Percentiles rank a stretch among this genome's conserved stretches.
These are phyloP conservation scores for Morpho helenor DNA, from an alignment of 2,888 invertebrate genomes.

Conservation along the genomic window DNA sequence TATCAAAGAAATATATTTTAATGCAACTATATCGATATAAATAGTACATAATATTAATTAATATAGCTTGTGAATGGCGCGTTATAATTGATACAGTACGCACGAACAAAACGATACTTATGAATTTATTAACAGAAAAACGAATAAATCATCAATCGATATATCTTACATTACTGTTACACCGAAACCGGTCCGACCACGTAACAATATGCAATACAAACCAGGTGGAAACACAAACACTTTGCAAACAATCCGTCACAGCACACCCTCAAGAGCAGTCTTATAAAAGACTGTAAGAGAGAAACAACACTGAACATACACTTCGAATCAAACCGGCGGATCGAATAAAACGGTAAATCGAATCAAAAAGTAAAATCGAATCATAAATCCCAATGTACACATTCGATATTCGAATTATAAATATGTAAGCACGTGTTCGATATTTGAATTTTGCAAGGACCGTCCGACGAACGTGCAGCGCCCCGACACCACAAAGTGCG, in stretches of 20 bases:
- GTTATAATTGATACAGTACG: no score
- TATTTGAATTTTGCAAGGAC: slow-evolving; percentile 30
- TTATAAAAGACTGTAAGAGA: slow-evolving; percentile 25
- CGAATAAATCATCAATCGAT: not conserved
- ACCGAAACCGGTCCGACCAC: slow-evolving; percentile 43
- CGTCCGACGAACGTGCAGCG: slow-evolving; percentile 34
- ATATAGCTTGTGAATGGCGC: no score
- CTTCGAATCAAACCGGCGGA: slow-evolving; percentile 1
- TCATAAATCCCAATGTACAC: slow-evolving; percentile 6
- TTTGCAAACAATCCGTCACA: slow-evolving; percentile 9
- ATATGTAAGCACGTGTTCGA: slow-evolving; percentile 30
- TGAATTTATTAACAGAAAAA: slow-evolving; percentile 2
- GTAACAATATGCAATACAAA: slow-evolving; percentile 32
- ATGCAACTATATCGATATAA: no score
- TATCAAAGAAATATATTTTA: no score
- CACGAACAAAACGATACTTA: not conserved
- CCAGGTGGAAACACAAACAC: slow-evolving; percentile 20
- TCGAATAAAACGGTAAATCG: not conserved
- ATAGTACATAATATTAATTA: no score
- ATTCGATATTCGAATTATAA: slow-evolving; percentile 3
- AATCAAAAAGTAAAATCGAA: not conserved
- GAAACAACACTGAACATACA: slow-evolving; percentile 15
- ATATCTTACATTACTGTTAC: slow-evolving; percentile 5
- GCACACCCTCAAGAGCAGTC: slow-evolving; percentile 22
- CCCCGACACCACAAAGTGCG: slow-evolving; percentile 33